Base-by-base conservation (phyloP, 2,113 vertebrate genomes). In the Sceloporus undulatus region DNA sequence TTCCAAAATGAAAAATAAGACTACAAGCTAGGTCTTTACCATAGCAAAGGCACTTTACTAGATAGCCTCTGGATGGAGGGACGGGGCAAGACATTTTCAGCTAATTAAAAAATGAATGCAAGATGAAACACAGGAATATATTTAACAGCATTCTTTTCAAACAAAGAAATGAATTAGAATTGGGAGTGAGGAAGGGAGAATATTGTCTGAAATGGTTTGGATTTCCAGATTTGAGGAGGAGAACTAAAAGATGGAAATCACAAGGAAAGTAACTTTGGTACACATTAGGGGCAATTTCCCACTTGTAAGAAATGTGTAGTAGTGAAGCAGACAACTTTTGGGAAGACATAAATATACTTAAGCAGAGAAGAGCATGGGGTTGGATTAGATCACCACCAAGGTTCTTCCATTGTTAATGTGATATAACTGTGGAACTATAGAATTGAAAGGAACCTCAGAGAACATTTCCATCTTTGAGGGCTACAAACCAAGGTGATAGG, bases 1-100 rank as follows among this genome's bases (percentile, higher is more conserved):
- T 84, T 85, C 42, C 86, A 91, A 88, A 94, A 90, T 34, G 54
- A 80, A 92, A 91, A 93, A 81, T 74, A 84, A 87, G 88, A 71
- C 66, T 82, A 16, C 23, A 0, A 70, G n/a, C 81, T 70, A 89
- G 66, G 71, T 85, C 85, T 88, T 89, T 93, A 89, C 54, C 70
- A 90, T 38, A 78, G 34, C 56, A 90, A 90, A 93, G 11, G 86
- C 74, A 88, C 89, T 94, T 91, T 87, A 83, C 54, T 91, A 94
- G 88, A 91, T 91, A 86, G 92, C 94, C 77, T 91, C 85, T 87
- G 62, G 38, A 19, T 76, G 25, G 38, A 29, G 70, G 54, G 38
- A 66, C 38, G 65, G 56, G 59, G 89, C 93, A 92, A 85, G 27
- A 91, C 10, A 84, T 92, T 86, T 91, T 90, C 73, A 88, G 85